Percentiles rank a stretch among this genome's conserved stretches.
These are phyloP conservation scores for Ricordea florida DNA, from an alignment of 92 coral and sea anemone species.

Conservation along the genomic window DNA sequence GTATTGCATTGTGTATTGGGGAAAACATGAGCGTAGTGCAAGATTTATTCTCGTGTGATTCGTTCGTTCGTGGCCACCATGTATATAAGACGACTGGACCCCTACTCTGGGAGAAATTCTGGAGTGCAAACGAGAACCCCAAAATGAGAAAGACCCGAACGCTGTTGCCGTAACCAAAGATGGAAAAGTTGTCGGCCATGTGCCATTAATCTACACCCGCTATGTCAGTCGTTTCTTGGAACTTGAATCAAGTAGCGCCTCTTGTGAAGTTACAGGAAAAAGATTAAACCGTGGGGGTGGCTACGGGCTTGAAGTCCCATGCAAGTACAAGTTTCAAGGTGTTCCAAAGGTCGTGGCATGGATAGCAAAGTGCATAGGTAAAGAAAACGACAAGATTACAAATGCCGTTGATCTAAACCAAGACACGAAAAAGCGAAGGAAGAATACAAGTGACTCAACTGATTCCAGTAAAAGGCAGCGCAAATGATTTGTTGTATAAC, in stretches of 20 bases:
- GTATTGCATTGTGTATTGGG: slow-evolving; percentile 1
- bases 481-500: slow-evolving; percentile 11
- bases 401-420: slow-evolving; percentile 16
- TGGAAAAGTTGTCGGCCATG: slow-evolving; percentile 12
- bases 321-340: slow-evolving; percentile 2
- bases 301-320: slow-evolving; percentile 16
- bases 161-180: slow-evolving; percentile 4
- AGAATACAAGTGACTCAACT: slow-evolving; percentile 21
- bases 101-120: slow-evolving; percentile 13
- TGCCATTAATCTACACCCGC: slow-evolving; percentile 17
- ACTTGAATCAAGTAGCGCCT: slow-evolving; percentile 9
- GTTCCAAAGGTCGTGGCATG: slow-evolving; percentile 19
- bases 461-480: slow-evolving; percentile 19
- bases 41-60: slow-evolving; percentile 7
- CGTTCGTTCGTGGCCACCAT: slow-evolving; percentile 12
- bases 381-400: neutral
- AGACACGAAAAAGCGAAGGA: slow-evolving; percentile 8
- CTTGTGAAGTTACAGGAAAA: slow-evolving; percentile 9
- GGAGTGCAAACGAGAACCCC: slow-evolving; percentile 4
- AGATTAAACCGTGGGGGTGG: slow-evolving; percentile 20
- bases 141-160: slow-evolving; percentile 1
- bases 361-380: slow-evolving; percentile 14
- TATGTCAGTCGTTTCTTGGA: slow-evolving; percentile 4
- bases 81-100: slow-evolving; percentile 19
- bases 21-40: slow-evolving; percentile 5